phyloP scores from a whole-genome alignment of 1,140 invertebrate genomes.

The Cotesia typhae region DNA sequence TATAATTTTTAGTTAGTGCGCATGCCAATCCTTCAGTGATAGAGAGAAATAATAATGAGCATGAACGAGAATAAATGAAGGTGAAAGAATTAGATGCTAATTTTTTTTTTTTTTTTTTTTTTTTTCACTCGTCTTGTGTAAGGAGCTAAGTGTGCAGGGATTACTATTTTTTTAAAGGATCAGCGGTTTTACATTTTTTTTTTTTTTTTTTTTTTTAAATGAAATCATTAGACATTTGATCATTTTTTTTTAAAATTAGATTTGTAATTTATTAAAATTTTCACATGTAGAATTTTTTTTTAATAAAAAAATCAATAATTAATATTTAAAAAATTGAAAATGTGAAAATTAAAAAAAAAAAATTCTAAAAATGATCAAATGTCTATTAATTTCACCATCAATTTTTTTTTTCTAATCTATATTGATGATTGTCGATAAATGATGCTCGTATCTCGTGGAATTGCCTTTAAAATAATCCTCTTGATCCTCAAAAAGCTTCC shows the following conservation, averaged over 20 bases:
- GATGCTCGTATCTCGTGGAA: neutral
- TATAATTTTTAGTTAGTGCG: constrained; percentile 60
- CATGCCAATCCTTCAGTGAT: constrained; percentile 59
- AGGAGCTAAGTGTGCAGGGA: neutral
- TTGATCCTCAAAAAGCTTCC: constrained; percentile 1
- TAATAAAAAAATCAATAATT: too few species aligned
- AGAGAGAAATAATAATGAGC: constrained; percentile 34
- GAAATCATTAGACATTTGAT: neutral
- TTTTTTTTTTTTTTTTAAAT: neutral
- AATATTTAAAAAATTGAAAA: too few species aligned
- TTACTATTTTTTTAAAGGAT: too few species aligned
- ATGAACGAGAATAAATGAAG: constrained; percentile 29
- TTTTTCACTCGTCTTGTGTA: too few species aligned
- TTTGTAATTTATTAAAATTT: too few species aligned
- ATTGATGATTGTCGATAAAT: neutral
- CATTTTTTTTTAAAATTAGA: neutral
- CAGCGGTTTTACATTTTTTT: neutral
- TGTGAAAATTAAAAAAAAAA: too few species aligned
- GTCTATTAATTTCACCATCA: too few species aligned
- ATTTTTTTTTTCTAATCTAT: too few species aligned
- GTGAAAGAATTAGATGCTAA: too few species aligned
- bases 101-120: too few species aligned
- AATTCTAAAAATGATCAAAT: too few species aligned
- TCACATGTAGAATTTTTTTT: too few species aligned
- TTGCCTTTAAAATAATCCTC: neutral